Conservation (phyloP, 2,888 invertebrate species). For the Oxytorus armatus region DNA sequence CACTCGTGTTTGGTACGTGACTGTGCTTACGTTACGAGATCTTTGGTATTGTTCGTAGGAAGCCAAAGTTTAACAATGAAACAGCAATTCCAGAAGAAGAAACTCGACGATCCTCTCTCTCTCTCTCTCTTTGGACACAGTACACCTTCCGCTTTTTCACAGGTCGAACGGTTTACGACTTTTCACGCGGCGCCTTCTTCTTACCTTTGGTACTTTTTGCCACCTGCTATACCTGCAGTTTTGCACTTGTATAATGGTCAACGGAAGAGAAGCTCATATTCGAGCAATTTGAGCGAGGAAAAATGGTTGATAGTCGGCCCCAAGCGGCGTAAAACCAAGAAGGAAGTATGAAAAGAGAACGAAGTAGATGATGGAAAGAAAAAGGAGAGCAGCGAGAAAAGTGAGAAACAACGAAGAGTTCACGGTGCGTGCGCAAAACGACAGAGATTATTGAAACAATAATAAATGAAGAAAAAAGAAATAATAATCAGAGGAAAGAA, state of each 20-base stretch:
- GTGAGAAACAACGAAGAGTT: neutral
- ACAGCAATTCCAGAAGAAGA: constrained; percentile 11
- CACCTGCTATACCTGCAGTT: constrained; percentile 19
- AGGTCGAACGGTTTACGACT: constrained; percentile 24
- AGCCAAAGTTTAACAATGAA: constrained; percentile 36
- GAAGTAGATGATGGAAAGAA: neutral
- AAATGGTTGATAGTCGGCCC: constrained; percentile 21
- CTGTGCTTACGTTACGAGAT: constrained; percentile 16
- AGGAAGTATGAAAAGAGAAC: constrained; percentile 53
- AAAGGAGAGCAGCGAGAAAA: neutral
- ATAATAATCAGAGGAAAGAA: neutral
- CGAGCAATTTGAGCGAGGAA: constrained; percentile 34
- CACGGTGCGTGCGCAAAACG: constrained; percentile 53
- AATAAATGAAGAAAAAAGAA: constrained; percentile 42
- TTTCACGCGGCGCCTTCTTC: neutral
- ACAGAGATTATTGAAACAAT: constrained; percentile 64
- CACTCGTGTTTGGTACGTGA: constrained; percentile 46
- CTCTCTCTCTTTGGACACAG: neutral
- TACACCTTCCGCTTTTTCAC: neutral
- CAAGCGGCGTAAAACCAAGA: constrained; percentile 54
- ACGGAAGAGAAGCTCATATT: constrained; percentile 12
- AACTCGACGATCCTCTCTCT: neutral
- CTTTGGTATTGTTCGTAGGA: neutral
- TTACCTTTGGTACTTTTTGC: neutral
- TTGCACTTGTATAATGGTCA: neutral